phyloP scores from a whole-genome alignment of 1,140 invertebrate species.

The Drosophila orena region DNA sequence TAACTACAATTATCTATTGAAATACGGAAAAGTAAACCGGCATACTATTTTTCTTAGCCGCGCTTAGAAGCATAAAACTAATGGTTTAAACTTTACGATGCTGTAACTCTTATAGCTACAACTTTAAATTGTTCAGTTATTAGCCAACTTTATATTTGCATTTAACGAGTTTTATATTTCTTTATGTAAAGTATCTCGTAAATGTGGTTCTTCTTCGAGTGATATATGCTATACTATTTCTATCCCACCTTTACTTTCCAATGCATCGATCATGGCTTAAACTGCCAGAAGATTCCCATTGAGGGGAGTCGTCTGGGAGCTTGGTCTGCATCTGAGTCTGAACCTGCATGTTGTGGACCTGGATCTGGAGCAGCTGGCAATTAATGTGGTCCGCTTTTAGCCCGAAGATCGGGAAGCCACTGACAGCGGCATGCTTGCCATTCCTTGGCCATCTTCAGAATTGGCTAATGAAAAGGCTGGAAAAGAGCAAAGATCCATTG shows the following conservation, averaged over 20 bases:
- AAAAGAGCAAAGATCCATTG: slow-evolving; percentile 43
- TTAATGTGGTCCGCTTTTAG: slow-evolving; percentile 57
- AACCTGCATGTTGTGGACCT: slow-evolving; percentile 9
- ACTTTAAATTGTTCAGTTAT: neutral
- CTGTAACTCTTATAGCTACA: neutral
- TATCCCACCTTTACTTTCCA: too few relatives aligned
- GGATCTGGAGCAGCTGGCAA: slow-evolving; percentile 54
- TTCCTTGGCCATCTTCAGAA: slow-evolving; percentile 67
- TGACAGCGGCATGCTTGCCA: slow-evolving; percentile 47
- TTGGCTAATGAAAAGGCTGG: slow-evolving; percentile 67
- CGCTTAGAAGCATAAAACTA: neutral
- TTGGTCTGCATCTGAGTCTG: slow-evolving; percentile 4
- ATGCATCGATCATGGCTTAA: neutral
- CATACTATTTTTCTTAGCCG: too few relatives aligned
- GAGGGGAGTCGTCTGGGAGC: slow-evolving; percentile 28
- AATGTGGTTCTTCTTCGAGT: neutral
- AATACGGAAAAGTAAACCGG: neutral
- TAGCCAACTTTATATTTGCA: neutral
- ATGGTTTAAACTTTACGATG: neutral
- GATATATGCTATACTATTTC: too few relatives aligned
- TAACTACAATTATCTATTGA: neutral
- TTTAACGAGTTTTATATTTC: neutral
- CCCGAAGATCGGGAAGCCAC: slow-evolving; percentile 16
- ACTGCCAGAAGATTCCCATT: slow-evolving; percentile 18
- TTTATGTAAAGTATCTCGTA: neutral